phyloP scores from a whole-genome alignment of 2,113 vertebrate genomes.

The Aspiorhynchus laticeps region DNA sequence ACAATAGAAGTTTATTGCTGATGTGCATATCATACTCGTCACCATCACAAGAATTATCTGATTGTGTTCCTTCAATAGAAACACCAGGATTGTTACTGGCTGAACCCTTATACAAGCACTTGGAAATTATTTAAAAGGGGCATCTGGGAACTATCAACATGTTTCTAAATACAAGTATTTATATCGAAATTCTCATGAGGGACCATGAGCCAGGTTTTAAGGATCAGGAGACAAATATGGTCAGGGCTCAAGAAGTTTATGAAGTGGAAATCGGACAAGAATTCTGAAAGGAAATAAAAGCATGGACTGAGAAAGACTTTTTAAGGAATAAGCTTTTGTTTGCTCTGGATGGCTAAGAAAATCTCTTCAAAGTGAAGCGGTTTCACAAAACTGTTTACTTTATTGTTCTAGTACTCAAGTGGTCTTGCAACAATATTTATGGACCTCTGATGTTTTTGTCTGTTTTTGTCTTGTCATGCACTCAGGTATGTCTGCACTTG shows the following conservation, averaged over 20 bases:
- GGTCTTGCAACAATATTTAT: constrained; percentile 19
- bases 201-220: constrained; percentile 18
- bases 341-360: background rate
- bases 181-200: constrained; percentile 47
- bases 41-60: background rate
- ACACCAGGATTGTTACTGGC: constrained; percentile 3
- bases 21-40: background rate
- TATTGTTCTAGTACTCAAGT: background rate
- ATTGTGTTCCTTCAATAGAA: constrained; percentile 2
- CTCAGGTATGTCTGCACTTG: constrained; percentile 16
- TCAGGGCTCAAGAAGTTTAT: constrained; percentile 3
- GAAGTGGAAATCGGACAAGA: constrained; percentile 24
- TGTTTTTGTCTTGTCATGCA: constrained; percentile 33
- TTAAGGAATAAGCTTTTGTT: constrained; percentile 4
- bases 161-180: constrained; percentile 34
- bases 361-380: constrained; percentile 12
- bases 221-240: constrained; percentile 10
- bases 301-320: background rate
- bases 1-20: background rate
- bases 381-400: constrained; percentile 7
- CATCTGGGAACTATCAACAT: constrained; percentile 56
- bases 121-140: constrained; percentile 10
- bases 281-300: constrained; percentile 10
- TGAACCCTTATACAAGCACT: constrained; percentile 25
- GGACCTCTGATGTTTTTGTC: constrained; percentile 7